Evolutionary conservation across 2,113 vertebrate genomes (phyloP).

Genomic region (Platysternon megacephalum): DNA sequence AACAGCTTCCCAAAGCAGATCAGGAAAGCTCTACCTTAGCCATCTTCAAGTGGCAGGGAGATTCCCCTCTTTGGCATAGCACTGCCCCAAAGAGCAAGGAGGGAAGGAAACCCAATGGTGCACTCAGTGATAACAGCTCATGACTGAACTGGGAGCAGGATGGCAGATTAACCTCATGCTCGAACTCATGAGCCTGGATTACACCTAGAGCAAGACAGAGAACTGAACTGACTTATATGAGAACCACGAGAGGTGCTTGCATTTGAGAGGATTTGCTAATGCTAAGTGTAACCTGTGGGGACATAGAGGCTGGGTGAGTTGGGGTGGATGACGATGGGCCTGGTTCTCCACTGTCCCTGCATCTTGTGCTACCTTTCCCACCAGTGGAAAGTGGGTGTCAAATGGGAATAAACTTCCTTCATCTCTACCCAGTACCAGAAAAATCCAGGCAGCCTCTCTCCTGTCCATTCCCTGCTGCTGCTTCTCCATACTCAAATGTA

Average conservation of each 20-base stretch:
- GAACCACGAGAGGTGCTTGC: neutral
- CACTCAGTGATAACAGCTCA: neutral
- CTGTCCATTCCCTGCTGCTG: neutral
- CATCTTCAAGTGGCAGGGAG: accelerated
- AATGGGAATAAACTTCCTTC: neutral
- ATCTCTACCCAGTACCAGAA: neutral
- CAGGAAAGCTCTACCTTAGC: accelerated
- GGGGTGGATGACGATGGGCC: neutral
- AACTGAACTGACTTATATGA: neutral
- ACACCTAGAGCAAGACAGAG: neutral
- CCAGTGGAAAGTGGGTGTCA: neutral
- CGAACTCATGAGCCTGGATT: neutral
- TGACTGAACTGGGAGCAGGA: neutral
- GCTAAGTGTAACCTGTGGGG: neutral
- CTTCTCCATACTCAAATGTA: neutral
- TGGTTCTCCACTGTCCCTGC: neutral
- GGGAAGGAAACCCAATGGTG: accelerated
- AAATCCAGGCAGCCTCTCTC: neutral
- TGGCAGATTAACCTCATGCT: neutral
- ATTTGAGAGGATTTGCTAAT: neutral
- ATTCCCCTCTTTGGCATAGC: neutral
- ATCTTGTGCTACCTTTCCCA: neutral
- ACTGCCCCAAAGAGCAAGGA: neutral
- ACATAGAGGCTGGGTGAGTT: neutral
- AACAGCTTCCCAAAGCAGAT: accelerated